These are phyloP conservation scores for Oryzias sinensis DNA, from an alignment of 2,797 vertebrate species.

Conservation along the genomic window DNA sequence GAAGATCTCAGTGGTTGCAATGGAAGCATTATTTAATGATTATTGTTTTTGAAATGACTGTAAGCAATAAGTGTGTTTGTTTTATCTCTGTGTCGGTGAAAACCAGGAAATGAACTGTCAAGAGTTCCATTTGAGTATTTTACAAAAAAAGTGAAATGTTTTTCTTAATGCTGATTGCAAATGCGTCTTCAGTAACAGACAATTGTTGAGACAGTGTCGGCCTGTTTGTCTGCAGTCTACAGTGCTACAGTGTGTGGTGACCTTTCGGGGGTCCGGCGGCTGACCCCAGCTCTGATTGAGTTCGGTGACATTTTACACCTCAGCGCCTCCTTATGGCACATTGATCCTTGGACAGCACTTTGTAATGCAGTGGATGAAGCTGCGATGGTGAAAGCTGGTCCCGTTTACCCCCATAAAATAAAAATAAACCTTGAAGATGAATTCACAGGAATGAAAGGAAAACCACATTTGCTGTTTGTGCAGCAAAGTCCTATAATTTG, in stretches of 20 bases:
- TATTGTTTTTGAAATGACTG: no score
- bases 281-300: constrained; percentile 53
- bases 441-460: no score
- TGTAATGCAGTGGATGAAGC: constrained; percentile 29
- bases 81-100: no score
- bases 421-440: no score
- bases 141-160: no score
- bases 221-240: no score
- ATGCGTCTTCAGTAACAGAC: not conserved
- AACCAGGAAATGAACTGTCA: no score
- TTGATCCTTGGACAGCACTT: constrained; percentile 38
- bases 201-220: not conserved
- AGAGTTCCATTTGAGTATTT: no score
- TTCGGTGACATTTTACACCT: constrained; percentile 52
- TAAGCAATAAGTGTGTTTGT: no score
- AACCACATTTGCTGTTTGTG: constrained; percentile 3
- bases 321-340: constrained; percentile 37
- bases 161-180: no score
- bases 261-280: constrained; percentile 31
- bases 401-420: constrained; percentile 3
- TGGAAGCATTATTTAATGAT: no score
- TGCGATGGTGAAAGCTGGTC: constrained; percentile 20
- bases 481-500: not conserved
- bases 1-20: no score
- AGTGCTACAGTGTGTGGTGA: constrained; percentile 19